Conservation (phyloP, 2,113 vertebrate genomes). For the Sturnus vulgaris region DNA sequence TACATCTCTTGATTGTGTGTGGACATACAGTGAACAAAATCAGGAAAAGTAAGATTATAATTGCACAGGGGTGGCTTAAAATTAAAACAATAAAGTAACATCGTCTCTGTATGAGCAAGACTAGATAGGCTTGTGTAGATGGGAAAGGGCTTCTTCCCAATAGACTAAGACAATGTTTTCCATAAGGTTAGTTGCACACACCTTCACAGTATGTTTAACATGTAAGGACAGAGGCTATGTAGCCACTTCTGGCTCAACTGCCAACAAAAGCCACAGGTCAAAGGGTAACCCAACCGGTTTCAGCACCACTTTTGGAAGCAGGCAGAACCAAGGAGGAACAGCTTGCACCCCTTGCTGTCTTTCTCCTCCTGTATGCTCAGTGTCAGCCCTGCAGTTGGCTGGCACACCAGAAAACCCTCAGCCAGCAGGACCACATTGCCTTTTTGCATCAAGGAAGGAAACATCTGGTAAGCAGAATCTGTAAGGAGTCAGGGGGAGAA, state of each 20-base stretch:
- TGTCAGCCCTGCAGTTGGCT: background rate
- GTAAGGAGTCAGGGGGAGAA: background rate
- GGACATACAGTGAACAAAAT: background rate
- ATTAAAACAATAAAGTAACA: background rate
- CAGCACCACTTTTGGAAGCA: background rate
- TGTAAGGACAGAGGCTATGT: background rate
- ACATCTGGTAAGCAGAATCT: slow-evolving; percentile 45
- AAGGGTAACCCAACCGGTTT: background rate
- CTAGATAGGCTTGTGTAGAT: background rate
- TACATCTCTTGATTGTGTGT: background rate
- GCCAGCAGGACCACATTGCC: slow-evolving; percentile 37
- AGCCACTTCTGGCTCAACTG: background rate
- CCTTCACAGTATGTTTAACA: background rate
- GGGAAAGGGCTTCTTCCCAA: background rate
- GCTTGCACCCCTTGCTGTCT: background rate
- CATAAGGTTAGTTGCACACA: background rate
- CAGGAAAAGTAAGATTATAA: background rate
- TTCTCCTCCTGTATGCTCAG: background rate
- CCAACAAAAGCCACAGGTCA: background rate
- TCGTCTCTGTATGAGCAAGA: background rate
- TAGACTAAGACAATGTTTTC: background rate
- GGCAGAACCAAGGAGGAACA: background rate
- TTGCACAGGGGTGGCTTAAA: background rate
- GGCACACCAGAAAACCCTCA: slow-evolving; percentile 13
- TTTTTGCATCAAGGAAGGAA: slow-evolving; percentile 25